These are phyloP conservation scores for Ditylenchus dipsaci DNA, from an alignment of 1,140 invertebrate genomes.

Conservation along the genomic window DNA sequence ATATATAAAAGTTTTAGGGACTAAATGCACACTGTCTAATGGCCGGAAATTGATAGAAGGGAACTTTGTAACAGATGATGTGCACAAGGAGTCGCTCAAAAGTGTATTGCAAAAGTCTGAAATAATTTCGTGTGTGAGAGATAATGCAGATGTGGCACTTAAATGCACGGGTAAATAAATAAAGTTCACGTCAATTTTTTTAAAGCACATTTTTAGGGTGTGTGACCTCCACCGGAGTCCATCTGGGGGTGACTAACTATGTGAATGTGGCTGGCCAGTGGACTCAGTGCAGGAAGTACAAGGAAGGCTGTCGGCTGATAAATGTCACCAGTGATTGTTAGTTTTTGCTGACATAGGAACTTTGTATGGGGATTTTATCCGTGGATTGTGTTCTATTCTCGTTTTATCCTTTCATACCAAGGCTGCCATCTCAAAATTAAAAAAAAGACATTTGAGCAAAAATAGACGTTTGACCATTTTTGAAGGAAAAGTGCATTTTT, in stretches of 20 bases:
- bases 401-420: slow-evolving; percentile 14
- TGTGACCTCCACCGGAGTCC: slow-evolving; percentile 33
- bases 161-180: slow-evolving; percentile 28
- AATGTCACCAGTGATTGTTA: slow-evolving; percentile 41
- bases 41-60: slow-evolving; percentile 33
- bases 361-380: too few relatives aligned
- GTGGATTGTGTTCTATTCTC: not conserved
- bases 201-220: slow-evolving; percentile 22
- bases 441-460: too few relatives aligned
- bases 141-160: slow-evolving; percentile 28
- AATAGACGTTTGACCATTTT: too few relatives aligned
- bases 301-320: slow-evolving; percentile 40
- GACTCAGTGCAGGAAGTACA: slow-evolving; percentile 39
- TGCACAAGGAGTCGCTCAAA: slow-evolving; percentile 11
- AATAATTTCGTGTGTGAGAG: slow-evolving; percentile 40
- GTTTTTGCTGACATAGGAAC: not conserved
- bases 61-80: slow-evolving; percentile 27
- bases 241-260: slow-evolving; percentile 29
- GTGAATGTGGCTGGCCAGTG: slow-evolving; percentile 37
- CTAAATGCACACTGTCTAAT: slow-evolving; percentile 24
- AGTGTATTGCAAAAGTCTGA: slow-evolving; percentile 35
- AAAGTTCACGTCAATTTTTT: not conserved
- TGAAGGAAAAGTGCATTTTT: too few relatives aligned
- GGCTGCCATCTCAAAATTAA: too few relatives aligned
- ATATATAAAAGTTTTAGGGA: slow-evolving; percentile 34